Percentiles rank a stretch among this genome's conserved stretches.
These are phyloP conservation scores for Boloria euphrosyne DNA, from an alignment of 2,888 invertebrate species.

Conservation along the genomic window DNA sequence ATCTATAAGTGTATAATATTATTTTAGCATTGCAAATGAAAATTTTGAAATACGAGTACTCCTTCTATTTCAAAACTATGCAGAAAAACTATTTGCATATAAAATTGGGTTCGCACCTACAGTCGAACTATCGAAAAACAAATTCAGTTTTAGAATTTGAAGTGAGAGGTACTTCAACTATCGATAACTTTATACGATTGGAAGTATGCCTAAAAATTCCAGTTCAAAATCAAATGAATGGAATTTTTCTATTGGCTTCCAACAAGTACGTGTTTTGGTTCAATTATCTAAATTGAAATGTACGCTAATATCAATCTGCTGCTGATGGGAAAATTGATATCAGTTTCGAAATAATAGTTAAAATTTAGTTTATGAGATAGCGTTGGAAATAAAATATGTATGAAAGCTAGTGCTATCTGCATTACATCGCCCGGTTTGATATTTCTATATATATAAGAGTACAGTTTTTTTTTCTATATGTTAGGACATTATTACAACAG, in stretches of 20 bases:
- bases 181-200: conserved; percentile 29
- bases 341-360: not conserved
- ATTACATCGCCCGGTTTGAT: too few relatives aligned
- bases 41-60: too few relatives aligned
- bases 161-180: conserved; percentile 27
- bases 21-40: too few relatives aligned
- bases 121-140: conserved; percentile 17
- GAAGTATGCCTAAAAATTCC: not conserved
- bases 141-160: conserved; percentile 34
- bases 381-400: too few relatives aligned
- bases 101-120: conserved; percentile 17
- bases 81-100: conserved; percentile 9
- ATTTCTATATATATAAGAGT: too few relatives aligned
- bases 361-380: not conserved
- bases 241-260: not conserved
- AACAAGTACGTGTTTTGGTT: conserved; percentile 7
- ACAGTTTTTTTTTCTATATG: too few relatives aligned
- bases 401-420: too few relatives aligned
- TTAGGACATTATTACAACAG: too few relatives aligned
- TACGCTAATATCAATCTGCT: not conserved
- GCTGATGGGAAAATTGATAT: not conserved
- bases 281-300: conserved; percentile 8
- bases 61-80: not conserved
- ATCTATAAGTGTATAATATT: too few relatives aligned
- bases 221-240: conserved; percentile 1